Conservation (phyloP, 1,140 invertebrate species). For the Portunus trituberculatus region DNA sequence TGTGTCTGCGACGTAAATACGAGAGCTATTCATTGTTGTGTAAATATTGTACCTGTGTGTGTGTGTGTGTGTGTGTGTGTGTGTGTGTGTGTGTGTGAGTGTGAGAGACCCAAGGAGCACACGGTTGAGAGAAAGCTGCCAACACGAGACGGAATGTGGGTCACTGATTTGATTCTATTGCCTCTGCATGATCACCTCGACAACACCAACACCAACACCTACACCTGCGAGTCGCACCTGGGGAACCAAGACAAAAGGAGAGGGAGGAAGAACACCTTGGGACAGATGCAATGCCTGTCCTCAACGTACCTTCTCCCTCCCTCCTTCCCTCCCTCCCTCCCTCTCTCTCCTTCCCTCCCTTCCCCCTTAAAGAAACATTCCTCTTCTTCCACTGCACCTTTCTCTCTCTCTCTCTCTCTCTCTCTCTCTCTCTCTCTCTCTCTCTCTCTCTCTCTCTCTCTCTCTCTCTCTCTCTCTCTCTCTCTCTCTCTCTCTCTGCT, state of each 20-base stretch:
- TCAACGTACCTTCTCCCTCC: not conserved
- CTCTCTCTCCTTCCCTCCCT: not conserved
- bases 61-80: not conserved
- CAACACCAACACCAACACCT: not conserved
- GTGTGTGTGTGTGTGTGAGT: too few species aligned
- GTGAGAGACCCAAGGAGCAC: not conserved
- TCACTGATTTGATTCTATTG: slow-evolving; percentile 13
- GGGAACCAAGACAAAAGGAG: not conserved
- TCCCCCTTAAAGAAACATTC: not conserved
- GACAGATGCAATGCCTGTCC: not conserved
- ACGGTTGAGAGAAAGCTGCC: not conserved
- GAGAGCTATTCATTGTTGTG: too few species aligned
- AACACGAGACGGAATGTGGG: not conserved
- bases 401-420: slow-evolving; percentile 29
- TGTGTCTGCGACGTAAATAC: too few species aligned
- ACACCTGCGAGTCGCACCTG: not conserved
- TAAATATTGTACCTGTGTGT: not conserved
- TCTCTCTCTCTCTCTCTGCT: not conserved
- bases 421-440: slow-evolving; percentile 42
- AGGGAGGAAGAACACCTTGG: not conserved
- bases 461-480: slow-evolving; percentile 42
- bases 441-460: slow-evolving; percentile 4
- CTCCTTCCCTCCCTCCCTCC: not conserved
- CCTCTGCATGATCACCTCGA: not conserved
- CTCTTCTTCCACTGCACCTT: not conserved